phyloP scores from a whole-genome alignment of 2,888 invertebrate species.

The Tethea ocularis region DNA sequence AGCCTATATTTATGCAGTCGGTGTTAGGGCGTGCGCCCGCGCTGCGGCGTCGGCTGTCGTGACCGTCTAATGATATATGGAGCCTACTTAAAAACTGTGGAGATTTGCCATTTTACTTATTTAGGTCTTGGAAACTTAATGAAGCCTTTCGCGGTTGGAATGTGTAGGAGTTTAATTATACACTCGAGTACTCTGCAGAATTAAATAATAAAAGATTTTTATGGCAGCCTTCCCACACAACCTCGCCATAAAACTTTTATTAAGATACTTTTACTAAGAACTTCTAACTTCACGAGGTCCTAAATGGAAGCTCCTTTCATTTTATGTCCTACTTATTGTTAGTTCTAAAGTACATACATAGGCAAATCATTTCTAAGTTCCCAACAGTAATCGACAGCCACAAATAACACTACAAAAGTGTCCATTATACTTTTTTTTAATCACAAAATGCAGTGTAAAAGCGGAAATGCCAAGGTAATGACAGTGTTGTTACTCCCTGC shows the following conservation, averaged over 20 bases:
- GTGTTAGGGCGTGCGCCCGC: neutral
- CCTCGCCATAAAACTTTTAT: neutral
- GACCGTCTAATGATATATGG: constrained; percentile 6
- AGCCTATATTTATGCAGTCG: neutral
- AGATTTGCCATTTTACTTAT: neutral
- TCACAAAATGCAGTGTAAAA: constrained; percentile 22
- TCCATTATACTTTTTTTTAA: neutral
- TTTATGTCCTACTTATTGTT: neutral
- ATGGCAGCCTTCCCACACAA: neutral
- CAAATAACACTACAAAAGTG: neutral
- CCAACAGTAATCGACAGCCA: neutral
- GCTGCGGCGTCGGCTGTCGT: neutral
- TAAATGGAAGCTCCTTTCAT: neutral
- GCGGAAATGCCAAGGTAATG: constrained; percentile 63
- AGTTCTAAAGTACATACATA: neutral
- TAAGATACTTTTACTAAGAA: neutral
- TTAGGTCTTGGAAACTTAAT: no score
- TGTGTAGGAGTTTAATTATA: neutral
- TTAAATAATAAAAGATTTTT: neutral
- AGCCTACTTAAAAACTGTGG: neutral
- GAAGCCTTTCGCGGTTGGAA: no score
- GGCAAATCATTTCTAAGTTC: neutral
- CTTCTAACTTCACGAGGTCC: neutral
- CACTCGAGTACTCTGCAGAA: neutral
- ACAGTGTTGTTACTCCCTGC: constrained; percentile 32